Conservation (phyloP, 2,113 vertebrate genomes). For the Dipodomys ordii region DNA sequence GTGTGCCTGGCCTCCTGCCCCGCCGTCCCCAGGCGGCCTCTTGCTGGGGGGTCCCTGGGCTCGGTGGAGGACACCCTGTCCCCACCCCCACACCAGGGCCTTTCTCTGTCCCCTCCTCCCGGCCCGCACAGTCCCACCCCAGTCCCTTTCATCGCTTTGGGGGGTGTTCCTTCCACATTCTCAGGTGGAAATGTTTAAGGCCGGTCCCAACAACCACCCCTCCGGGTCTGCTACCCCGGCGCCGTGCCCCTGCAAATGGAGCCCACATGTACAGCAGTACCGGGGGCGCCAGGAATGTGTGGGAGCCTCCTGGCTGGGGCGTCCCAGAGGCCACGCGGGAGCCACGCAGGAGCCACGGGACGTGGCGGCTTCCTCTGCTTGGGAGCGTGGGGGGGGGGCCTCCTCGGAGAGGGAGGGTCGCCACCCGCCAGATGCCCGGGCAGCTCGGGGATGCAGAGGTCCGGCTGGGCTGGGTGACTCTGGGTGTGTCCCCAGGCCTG, state of each 20-base stretch:
- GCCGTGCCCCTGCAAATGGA: conserved; percentile 60
- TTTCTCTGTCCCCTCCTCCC: not conserved
- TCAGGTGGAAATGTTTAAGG: conserved; percentile 80
- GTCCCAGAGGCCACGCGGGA: not conserved
- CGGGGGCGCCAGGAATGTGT: conserved; percentile 60
- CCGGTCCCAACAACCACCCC: conserved; percentile 41
- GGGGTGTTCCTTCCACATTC: conserved; percentile 72
- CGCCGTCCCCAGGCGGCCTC: not conserved
- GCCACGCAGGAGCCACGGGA: conserved; percentile 30
- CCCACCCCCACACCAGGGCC: not conserved
- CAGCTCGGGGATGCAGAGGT: not conserved
- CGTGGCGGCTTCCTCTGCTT: not conserved
- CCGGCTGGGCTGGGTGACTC: not conserved
- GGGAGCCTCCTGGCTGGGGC: conserved; percentile 38
- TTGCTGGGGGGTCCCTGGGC: not conserved
- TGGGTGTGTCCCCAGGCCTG: too few species aligned
- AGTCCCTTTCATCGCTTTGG: conserved; percentile 75
- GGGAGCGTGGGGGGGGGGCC: not conserved
- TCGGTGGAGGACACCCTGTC: not conserved
- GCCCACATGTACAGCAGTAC: conserved; percentile 63
- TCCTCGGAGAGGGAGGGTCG: not conserved
- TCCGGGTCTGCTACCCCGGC: conserved; percentile 23
- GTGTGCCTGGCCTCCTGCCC: too few species aligned
- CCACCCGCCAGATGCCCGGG: not conserved
- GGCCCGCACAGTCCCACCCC: not conserved